A percentile compares a stretch with the other conserved stretches of the same genome.
phyloP scores from a whole-genome alignment of 2,888 invertebrate genomes.

The Oscheius onirici region DNA sequence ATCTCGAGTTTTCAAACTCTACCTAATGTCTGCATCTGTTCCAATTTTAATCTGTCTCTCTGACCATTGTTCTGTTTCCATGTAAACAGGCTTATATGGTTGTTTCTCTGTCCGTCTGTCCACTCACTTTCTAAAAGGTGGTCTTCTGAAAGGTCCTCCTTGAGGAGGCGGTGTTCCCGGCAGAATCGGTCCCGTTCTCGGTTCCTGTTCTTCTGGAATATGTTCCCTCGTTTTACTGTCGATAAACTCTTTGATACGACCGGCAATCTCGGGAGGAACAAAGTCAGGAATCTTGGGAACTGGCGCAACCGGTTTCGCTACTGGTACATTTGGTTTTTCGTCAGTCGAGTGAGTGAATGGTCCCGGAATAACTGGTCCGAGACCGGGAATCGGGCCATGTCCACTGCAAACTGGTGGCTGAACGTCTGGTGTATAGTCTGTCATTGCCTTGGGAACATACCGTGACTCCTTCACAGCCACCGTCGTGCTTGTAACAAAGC shows the following conservation, averaged over 20 bases:
- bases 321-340: slow-evolving; percentile 4
- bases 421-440: neutral
- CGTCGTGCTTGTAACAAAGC: slow-evolving; percentile 70
- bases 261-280: slow-evolving; percentile 13
- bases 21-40: too few relatives aligned
- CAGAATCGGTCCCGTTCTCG: slow-evolving; percentile 2
- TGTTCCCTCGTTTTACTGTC: neutral
- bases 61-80: too few relatives aligned
- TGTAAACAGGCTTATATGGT: neutral
- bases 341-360: neutral
- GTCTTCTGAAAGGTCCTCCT: neutral
- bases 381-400: neutral
- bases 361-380: neutral
- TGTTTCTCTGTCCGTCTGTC: too few relatives aligned
- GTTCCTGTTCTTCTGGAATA: slow-evolving; percentile 4
- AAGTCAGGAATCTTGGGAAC: slow-evolving; percentile 24
- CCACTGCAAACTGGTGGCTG: slow-evolving; percentile 19
- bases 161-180: slow-evolving; percentile 12
- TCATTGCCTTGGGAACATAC: slow-evolving; percentile 35
- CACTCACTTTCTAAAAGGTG: slow-evolving; percentile 5
- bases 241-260: slow-evolving; percentile 3
- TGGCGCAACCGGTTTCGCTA: neutral
- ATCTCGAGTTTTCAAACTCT: too few relatives aligned
- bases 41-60: too few relatives aligned
- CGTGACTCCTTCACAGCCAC: slow-evolving; percentile 70